Base-by-base conservation (phyloP, 2,888 invertebrate species). In the Caenorhabditis wallacei region DNA sequence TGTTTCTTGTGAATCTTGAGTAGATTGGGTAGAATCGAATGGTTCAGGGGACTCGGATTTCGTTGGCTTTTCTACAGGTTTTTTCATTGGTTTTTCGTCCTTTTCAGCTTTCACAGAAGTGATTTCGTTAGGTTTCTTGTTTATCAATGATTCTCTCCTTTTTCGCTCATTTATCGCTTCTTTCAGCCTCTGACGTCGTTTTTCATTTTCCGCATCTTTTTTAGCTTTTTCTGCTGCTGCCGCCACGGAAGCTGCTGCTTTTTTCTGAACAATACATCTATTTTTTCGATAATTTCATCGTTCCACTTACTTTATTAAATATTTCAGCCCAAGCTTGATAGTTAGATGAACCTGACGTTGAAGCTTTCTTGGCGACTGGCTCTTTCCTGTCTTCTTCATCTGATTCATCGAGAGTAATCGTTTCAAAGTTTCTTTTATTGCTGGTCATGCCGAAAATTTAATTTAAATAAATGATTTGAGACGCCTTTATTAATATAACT, bases 331-430 rank as follows among this genome's bases (percentile, higher is more conserved):
- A 76, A 3, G 68, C 61, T 16, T 20, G 2, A 35, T 66, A 66
- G 35, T 54, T 63, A 4, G 72, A 63, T 4, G 40, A 8, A 40
- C 40, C 40, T 11, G 40, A 40, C 18, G 64, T 61, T 2, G 72
- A 35, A 8, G 64, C 51, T 37, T 68, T 75, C 16, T 75, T 75
- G 10, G 59, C 57, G 0, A 13, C 22, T 2, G 68, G 59, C 37
- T 51, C 59, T 40, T 40, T 43, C 30, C 63, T n/a, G 7, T 35
- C 20, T 11, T 76, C 76, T 4, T 76, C 76, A 30, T 85, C 85
- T 8, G 82, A 69, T 24, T 82, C 79, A 16, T 80, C 85, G 16
- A 85, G 82, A 4, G 85, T 82, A 24, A 85, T 82, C 2, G 82
- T 64, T 13, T 82, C 79, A 48, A 84, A 43, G 46, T 51, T 64